Conservation (phyloP, 2,888 invertebrate species). For the Melipona beecheii region DNA sequence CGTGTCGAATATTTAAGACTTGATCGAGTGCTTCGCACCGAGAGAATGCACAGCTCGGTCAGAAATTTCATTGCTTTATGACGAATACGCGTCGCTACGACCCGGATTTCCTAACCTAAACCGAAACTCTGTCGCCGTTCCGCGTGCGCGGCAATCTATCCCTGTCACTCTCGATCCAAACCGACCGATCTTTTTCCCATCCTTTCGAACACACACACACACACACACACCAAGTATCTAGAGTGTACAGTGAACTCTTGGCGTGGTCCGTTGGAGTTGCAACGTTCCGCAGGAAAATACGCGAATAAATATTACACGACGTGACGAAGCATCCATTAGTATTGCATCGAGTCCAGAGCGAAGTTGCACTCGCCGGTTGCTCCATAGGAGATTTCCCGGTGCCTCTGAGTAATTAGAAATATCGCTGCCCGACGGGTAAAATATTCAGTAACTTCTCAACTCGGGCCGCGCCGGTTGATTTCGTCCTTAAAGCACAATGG, state of each 20-base stretch:
- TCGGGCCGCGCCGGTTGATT: neutral
- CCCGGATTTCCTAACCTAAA: slow-evolving; percentile 53
- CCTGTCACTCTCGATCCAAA: slow-evolving; percentile 27
- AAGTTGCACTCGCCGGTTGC: neutral
- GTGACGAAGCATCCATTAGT: slow-evolving; percentile 21
- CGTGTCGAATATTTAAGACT: slow-evolving; percentile 43
- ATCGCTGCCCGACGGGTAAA: neutral
- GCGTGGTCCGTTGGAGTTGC: neutral
- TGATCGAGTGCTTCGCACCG: slow-evolving; percentile 44
- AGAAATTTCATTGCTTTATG: slow-evolving; percentile 58
- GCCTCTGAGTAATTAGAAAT: neutral
- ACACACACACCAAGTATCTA: neutral
- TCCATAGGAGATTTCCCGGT: slow-evolving; percentile 7
- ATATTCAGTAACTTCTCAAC: slow-evolving; percentile 38
- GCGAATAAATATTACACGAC: neutral
- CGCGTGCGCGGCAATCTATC: slow-evolving; percentile 50
- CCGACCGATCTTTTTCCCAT: slow-evolving; percentile 18
- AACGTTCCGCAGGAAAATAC: neutral
- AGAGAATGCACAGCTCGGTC: slow-evolving; percentile 37
- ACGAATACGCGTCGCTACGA: slow-evolving; percentile 56
- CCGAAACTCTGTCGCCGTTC: slow-evolving; percentile 30
- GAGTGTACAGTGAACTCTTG: neutral
- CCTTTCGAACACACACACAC: neutral
- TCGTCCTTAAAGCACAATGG: slow-evolving; percentile 18
- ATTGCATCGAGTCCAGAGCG: neutral